These are phyloP conservation scores for Leptinotarsa lineolata DNA, from an alignment of 1,140 invertebrate genomes.

Conservation along the genomic window DNA sequence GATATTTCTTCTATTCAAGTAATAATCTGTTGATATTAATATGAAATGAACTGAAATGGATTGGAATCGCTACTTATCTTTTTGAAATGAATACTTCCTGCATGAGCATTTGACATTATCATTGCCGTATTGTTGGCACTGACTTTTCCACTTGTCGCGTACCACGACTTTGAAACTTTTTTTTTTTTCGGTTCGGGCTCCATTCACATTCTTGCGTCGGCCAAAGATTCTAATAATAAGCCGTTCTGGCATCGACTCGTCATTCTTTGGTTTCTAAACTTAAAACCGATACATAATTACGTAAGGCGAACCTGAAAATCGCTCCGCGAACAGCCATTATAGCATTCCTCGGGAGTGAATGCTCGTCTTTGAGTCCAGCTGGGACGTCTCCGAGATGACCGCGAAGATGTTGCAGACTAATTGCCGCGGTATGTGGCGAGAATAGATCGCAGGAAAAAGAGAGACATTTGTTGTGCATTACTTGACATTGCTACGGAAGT, in stretches of 20 bases:
- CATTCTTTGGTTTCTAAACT: slow-evolving; percentile 6
- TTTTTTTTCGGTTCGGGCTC: neutral
- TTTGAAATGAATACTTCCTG: neutral
- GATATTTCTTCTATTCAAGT: no score
- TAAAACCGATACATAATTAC: neutral
- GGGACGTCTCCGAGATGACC: slow-evolving; percentile 4
- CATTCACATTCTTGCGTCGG: slow-evolving; percentile 7
- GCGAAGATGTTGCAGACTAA: slow-evolving; percentile 7
- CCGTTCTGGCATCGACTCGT: neutral
- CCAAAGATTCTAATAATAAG: slow-evolving; percentile 1
- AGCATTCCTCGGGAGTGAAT: slow-evolving; percentile 5
- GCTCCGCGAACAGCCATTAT: neutral
- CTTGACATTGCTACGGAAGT: neutral
- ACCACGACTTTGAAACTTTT: neutral
- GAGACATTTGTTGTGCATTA: neutral
- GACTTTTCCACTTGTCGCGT: neutral
- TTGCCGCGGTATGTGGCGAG: neutral
- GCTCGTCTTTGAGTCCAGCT: slow-evolving; percentile 1
- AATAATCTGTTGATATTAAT: no score
- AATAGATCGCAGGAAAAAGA: neutral
- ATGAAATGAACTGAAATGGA: no score
- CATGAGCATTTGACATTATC: neutral
- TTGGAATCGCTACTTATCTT: no score
- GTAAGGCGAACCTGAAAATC: slow-evolving; percentile 7
- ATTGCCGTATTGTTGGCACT: neutral